phyloP scores from a whole-genome alignment of 2,113 vertebrate genomes.

The Ptychochromis oligacanthus region DNA sequence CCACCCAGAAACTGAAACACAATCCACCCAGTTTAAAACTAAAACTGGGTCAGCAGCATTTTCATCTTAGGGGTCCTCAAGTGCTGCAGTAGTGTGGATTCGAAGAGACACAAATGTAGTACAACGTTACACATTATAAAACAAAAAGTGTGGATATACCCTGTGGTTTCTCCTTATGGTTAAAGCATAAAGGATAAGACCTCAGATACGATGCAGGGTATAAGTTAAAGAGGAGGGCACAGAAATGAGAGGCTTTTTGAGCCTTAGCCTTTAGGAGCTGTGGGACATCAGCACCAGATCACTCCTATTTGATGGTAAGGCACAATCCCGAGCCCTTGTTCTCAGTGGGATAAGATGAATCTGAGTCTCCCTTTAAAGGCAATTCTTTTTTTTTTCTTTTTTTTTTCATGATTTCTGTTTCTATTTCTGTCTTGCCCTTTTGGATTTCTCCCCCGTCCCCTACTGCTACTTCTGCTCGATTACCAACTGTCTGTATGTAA shows the following conservation, averaged over 20 bases:
- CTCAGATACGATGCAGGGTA: conserved; percentile 4
- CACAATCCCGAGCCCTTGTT: conserved; percentile 33
- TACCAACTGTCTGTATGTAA: background rate
- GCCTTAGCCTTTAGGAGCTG: conserved; percentile 30
- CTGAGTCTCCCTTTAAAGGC: background rate
- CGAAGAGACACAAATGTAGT: background rate
- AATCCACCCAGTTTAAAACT: background rate
- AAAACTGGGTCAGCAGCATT: background rate
- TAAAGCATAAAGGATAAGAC: conserved; percentile 1
- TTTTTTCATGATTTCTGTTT: background rate
- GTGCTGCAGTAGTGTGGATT: background rate
- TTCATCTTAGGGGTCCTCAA: background rate
- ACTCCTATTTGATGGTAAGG: conserved; percentile 29
- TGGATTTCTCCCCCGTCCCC: background rate
- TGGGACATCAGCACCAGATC: conserved; percentile 39
- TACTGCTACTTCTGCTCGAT: background rate
- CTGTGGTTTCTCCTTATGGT: conserved; percentile 1
- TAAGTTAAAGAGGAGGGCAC: conserved; percentile 18
- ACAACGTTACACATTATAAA: background rate
- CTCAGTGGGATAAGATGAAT: conserved; percentile 38
- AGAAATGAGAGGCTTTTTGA: conserved; percentile 51
- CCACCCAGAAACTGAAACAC: background rate
- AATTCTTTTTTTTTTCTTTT: background rate
- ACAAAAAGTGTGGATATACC: background rate
- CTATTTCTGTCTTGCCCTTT: background rate